Percentiles rank a stretch among this genome's conserved stretches.
Conservation (phyloP, 2,888 invertebrate genomes). For the Drosophila leonis region DNA sequence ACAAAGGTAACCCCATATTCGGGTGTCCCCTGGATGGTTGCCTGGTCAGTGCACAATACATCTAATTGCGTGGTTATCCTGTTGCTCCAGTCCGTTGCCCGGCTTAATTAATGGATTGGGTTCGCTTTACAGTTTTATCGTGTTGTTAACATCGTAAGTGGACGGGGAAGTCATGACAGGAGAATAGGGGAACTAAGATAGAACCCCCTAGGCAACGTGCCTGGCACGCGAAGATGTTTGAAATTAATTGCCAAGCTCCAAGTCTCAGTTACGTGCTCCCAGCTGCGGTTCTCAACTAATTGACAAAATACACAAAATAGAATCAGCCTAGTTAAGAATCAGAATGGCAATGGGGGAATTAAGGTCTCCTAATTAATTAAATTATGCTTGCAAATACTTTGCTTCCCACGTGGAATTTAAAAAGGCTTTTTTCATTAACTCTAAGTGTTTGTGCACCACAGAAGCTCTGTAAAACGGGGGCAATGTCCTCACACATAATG, state of each 20-base stretch:
- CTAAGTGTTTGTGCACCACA: conserved; percentile 19
- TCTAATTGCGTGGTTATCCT: conserved; percentile 53
- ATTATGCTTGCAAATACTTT: conserved; percentile 51
- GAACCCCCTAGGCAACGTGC: conserved; percentile 4
- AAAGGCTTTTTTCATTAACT: conserved; percentile 49
- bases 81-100: conserved; percentile 45
- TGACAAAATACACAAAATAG: conserved; percentile 36
- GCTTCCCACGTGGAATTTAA: conserved; percentile 33
- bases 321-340: neutral
- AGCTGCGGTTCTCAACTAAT: conserved; percentile 50
- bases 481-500: neutral
- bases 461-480: neutral
- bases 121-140: conserved; percentile 60
- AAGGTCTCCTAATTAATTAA: conserved; percentile 55
- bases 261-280: conserved; percentile 30
- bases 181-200: neutral
- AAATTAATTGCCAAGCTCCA: conserved; percentile 26
- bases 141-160: conserved; percentile 22
- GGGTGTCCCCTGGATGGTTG: conserved; percentile 2
- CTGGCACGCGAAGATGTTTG: conserved; percentile 29
- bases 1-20: conserved; percentile 15
- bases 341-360: neutral
- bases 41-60: conserved; percentile 14
- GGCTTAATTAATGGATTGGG: conserved; percentile 53
- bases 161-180: neutral